Conservation (phyloP, 2,113 vertebrate genomes). For the Alaudala cheleensis region DNA sequence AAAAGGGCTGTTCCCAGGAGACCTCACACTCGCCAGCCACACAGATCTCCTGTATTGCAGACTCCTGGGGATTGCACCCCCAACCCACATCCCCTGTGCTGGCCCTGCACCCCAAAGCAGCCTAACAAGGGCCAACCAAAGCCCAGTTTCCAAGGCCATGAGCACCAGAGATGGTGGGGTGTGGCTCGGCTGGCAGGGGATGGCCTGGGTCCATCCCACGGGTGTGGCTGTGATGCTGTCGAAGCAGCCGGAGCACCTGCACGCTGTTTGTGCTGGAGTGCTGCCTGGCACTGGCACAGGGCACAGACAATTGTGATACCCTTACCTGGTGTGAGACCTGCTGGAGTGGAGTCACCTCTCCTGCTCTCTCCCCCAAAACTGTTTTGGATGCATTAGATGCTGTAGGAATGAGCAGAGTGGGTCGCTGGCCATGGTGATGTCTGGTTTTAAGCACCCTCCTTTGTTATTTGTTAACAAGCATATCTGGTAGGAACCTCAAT, state of each 20-base stretch:
- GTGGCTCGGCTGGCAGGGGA: background rate
- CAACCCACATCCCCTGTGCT: background rate
- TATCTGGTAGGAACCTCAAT: background rate
- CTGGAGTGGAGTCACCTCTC: background rate
- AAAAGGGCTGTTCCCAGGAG: constrained; percentile 46
- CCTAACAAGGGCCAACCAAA: background rate
- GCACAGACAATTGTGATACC: background rate
- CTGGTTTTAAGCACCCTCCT: background rate
- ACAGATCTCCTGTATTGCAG: constrained; percentile 37
- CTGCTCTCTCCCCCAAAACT: background rate
- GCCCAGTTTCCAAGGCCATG: background rate
- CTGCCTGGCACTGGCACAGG: background rate
- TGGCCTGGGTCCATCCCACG: background rate
- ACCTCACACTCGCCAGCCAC: background rate
- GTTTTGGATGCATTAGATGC: background rate
- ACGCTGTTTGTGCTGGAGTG: background rate
- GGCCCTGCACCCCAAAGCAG: background rate
- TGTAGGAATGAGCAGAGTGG: background rate
- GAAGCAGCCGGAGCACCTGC: background rate
- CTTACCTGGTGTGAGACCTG: background rate
- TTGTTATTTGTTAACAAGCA: background rate
- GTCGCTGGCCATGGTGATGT: background rate
- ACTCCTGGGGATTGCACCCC: background rate
- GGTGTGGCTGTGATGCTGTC: background rate
- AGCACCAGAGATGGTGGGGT: background rate